Evolutionary conservation across 2,113 vertebrate species (phyloP).

Genomic region (Ancistrus triradiatus): DNA sequence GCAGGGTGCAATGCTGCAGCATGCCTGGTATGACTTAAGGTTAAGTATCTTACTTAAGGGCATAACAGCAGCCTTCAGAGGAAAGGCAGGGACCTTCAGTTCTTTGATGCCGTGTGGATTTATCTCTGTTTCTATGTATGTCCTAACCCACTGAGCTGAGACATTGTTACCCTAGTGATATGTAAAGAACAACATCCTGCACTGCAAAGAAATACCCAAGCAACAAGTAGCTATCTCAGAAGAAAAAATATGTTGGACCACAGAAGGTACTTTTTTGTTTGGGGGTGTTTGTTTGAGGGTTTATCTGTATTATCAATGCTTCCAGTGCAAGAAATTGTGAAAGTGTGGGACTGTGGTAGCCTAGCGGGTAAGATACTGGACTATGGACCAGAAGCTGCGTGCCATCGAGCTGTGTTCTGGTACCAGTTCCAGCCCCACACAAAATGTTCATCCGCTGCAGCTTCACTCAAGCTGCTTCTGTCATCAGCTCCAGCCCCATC

Average conservation of each 20-base stretch:
- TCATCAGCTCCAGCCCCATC: too few relatives aligned
- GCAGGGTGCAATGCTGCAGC: conserved; percentile 16
- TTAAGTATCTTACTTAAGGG: conserved; percentile 12
- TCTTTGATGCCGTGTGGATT: not conserved
- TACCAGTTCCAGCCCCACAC: too few relatives aligned
- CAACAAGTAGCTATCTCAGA: too few relatives aligned
- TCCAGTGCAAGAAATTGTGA: conserved; percentile 45
- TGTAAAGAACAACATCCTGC: not conserved
- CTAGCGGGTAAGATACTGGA: too few relatives aligned
- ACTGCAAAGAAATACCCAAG: not conserved
- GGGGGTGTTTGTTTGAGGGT: too few relatives aligned
- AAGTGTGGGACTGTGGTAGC: too few relatives aligned
- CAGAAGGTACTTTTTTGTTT: too few relatives aligned
- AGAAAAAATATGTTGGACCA: too few relatives aligned
- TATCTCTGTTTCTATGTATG: not conserved
- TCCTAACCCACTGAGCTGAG: conserved; percentile 9
- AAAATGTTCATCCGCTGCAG: too few relatives aligned
- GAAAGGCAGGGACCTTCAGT: conserved; percentile 1
- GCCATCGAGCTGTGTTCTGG: too few relatives aligned
- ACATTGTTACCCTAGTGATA: not conserved
- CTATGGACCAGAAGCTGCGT: too few relatives aligned
- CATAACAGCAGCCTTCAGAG: conserved; percentile 14
- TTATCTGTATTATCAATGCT: conserved; percentile 41
- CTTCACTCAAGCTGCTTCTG: too few relatives aligned
- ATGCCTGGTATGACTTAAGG: not conserved